Conservation (phyloP, 2,888 invertebrate genomes). For the Timema cristinae region DNA sequence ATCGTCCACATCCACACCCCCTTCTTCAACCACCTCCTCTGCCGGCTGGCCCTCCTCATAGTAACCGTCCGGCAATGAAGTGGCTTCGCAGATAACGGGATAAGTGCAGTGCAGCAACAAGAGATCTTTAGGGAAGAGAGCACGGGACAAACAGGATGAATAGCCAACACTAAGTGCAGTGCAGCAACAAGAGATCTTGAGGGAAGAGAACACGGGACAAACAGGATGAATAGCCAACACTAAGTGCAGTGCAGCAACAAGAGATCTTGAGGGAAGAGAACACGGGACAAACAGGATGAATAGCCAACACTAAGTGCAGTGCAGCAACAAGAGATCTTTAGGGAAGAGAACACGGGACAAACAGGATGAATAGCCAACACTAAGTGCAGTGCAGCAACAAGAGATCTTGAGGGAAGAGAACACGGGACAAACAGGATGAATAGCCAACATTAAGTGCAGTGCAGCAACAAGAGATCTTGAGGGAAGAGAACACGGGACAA, state of each 20-base stretch:
- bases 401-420: slow-evolving; percentile 36
- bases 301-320: slow-evolving; percentile 35
- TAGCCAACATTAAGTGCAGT: slow-evolving; percentile 35
- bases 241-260: slow-evolving; percentile 41
- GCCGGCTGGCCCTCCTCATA: slow-evolving; percentile 21
- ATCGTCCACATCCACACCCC: slow-evolving; percentile 47
- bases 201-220: no score
- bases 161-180: slow-evolving; percentile 35
- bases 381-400: slow-evolving; percentile 41
- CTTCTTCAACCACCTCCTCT: slow-evolving; percentile 36
- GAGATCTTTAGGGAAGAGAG: slow-evolving; percentile 36
- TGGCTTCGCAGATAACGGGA: slow-evolving; percentile 39
- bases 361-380: no score
- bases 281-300: no score
- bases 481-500: no score
- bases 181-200: slow-evolving; percentile 41
- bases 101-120: slow-evolving; percentile 41
- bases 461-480: slow-evolving; percentile 41
- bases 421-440: no score
- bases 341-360: no score
- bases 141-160: no score
- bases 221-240: no score
- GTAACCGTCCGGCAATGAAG: slow-evolving; percentile 16
- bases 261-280: slow-evolving; percentile 36
- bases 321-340: slow-evolving; percentile 41